A percentile compares a stretch with the other conserved stretches of the same genome.
These are phyloP conservation scores for Potorous gilbertii DNA, from an alignment of 2,797 vertebrate species.

Conservation along the genomic window DNA sequence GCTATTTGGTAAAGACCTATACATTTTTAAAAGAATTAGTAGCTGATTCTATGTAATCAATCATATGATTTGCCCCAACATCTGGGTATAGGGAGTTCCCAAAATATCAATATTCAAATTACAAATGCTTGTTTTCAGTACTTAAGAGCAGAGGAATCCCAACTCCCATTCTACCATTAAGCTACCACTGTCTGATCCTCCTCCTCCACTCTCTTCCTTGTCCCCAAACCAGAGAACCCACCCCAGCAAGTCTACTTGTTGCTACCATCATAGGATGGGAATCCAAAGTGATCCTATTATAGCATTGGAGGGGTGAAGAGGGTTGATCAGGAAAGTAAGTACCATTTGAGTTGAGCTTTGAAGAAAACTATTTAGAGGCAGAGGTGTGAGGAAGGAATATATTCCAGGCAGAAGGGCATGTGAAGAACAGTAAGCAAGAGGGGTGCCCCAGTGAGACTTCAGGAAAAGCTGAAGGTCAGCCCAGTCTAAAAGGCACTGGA, in stretches of 20 bases:
- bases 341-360: background rate
- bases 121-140: background rate
- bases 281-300: background rate
- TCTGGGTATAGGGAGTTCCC: background rate
- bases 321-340: background rate
- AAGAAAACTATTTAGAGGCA: background rate
- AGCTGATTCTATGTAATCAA: background rate
- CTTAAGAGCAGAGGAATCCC: background rate
- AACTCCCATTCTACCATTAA: background rate
- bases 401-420: background rate
- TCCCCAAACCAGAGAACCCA: background rate
- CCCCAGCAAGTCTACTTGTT: background rate
- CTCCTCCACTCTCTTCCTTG: background rate
- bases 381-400: background rate
- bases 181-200: background rate
- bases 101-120: background rate
- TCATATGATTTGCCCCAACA: background rate
- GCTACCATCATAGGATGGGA: background rate
- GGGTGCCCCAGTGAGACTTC: background rate
- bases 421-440: background rate
- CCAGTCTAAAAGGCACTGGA: background rate
- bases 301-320: background rate
- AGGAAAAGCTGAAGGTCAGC: background rate
- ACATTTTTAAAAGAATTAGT: background rate
- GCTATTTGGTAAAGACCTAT: background rate